Percentiles rank a stretch among this genome's conserved stretches.
phyloP scores from a whole-genome alignment of 2,888 invertebrate species.

The Helobdella robusta region DNA sequence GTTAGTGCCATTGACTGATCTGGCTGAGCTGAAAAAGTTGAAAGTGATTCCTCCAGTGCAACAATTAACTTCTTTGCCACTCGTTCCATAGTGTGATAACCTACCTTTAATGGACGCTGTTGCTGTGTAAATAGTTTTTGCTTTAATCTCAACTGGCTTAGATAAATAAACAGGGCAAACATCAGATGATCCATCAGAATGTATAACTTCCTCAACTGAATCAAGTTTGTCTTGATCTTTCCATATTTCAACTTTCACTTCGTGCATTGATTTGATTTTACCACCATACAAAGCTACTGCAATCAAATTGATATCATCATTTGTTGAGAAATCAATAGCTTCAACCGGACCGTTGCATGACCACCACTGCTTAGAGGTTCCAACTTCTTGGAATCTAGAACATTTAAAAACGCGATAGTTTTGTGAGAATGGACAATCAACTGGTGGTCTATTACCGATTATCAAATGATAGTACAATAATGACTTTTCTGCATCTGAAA shows the following conservation, averaged over 20 bases:
- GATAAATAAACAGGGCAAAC: constrained; percentile 23
- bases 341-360: constrained; percentile 26
- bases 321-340: constrained; percentile 24
- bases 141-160: neutral
- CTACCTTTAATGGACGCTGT: constrained; percentile 23
- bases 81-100: constrained; percentile 25
- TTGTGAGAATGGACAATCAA: constrained; percentile 7
- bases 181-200: constrained; percentile 23
- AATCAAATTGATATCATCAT: constrained; percentile 23
- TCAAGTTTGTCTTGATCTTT: neutral
- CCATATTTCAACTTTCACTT: constrained; percentile 19
- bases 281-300: constrained; percentile 30
- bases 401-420: constrained; percentile 21
- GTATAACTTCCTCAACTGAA: constrained; percentile 2
- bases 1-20: constrained; percentile 28
- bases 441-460: constrained; percentile 1
- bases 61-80: constrained; percentile 20
- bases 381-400: constrained; percentile 18
- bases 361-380: constrained; percentile 27
- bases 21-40: constrained; percentile 24
- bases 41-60: constrained; percentile 24
- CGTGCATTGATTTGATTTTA: constrained; percentile 16
- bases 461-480: constrained; percentile 26
- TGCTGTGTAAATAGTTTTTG: constrained; percentile 18
- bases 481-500: constrained; percentile 28